Percentiles rank a stretch among this genome's conserved stretches.
Conservation (phyloP, 37 sponge, comb jelly and placozoan species). For the Eunapius fragilis region DNA sequence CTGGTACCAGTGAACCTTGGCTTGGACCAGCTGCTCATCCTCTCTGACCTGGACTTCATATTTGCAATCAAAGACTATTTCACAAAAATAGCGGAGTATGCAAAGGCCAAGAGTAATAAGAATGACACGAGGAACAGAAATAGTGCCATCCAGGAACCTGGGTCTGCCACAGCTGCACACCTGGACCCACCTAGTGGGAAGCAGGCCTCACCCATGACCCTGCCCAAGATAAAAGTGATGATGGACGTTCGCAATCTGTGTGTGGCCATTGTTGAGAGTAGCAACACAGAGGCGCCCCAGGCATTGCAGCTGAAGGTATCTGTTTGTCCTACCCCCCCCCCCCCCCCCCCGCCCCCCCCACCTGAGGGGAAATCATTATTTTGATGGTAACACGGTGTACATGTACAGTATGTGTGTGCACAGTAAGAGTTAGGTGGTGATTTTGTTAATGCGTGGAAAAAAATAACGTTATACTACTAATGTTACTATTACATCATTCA, state of each 20-base stretch:
- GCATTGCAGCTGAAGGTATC: constrained; percentile 18
- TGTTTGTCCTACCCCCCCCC: no score
- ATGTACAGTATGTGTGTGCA: no score
- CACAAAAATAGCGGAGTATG: neutral
- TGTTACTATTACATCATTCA: no score
- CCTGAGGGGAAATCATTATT: no score
- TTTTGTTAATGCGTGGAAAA: no score
- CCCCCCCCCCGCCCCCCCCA: no score
- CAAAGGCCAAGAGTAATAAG: neutral
- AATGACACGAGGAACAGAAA: neutral
- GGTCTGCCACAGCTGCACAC: neutral
- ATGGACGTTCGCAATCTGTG: constrained; percentile 44
- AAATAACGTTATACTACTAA: no score
- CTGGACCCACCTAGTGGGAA: neutral
- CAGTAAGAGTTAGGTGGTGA: no score
- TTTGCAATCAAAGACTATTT: constrained; percentile 39
- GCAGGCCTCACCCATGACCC: neutral
- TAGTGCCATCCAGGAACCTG: constrained; percentile 1
- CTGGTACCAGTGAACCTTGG: constrained; percentile 40
- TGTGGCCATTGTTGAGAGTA: constrained; percentile 72
- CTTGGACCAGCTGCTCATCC: constrained; percentile 37
- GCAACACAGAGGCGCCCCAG: constrained; percentile 29
- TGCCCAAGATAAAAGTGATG: constrained; percentile 40
- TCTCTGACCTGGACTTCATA: constrained; percentile 62
- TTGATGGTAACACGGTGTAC: no score